Percentiles rank a stretch among this genome's conserved stretches.
These are phyloP conservation scores for Meiosimyza platycephala DNA, from an alignment of 2,888 invertebrate species.

Conservation along the genomic window DNA sequence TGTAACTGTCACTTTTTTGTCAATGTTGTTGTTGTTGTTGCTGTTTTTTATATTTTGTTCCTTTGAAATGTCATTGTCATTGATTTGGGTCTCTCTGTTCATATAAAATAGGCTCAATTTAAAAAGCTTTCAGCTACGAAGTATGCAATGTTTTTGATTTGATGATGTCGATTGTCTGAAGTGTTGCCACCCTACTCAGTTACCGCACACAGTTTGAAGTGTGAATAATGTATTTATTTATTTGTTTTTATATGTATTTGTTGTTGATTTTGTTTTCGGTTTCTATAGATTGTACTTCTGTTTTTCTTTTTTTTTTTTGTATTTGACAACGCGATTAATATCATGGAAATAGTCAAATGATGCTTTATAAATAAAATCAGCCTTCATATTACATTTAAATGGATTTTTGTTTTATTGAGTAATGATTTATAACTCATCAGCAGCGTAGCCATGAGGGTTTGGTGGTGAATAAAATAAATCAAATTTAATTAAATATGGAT, in stretches of 20 bases:
- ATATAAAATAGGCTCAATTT: neutral
- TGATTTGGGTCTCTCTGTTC: too few relatives aligned
- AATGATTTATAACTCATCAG: too few relatives aligned
- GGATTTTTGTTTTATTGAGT: too few relatives aligned
- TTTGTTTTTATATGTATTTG: neutral
- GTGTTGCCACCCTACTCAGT: slow-evolving; percentile 11
- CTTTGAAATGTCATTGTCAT: too few relatives aligned
- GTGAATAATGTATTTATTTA: slow-evolving; percentile 18
- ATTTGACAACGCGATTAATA: neutral
- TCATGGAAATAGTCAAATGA: neutral
- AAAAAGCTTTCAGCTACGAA: slow-evolving; percentile 18
- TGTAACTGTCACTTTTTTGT: too few relatives aligned
- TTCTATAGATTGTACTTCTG: neutral
- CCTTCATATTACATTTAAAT: too few relatives aligned
- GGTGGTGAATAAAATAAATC: too few relatives aligned
- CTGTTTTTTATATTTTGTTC: too few relatives aligned
- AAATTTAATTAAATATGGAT: too few relatives aligned
- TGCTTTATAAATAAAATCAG: too few relatives aligned
- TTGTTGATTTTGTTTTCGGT: neutral
- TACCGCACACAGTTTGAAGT: slow-evolving; percentile 10
- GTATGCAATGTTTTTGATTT: slow-evolving; percentile 17
- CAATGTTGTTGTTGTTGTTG: too few relatives aligned
- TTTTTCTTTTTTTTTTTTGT: neutral
- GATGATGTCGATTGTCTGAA: slow-evolving; percentile 10
- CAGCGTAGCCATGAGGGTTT: too few relatives aligned